A percentile compares a stretch with the other conserved stretches of the same genome.
These are phyloP conservation scores for Sphenopsis melanotis DNA, from an alignment of 2,797 vertebrate genomes.

Conservation along the genomic window DNA sequence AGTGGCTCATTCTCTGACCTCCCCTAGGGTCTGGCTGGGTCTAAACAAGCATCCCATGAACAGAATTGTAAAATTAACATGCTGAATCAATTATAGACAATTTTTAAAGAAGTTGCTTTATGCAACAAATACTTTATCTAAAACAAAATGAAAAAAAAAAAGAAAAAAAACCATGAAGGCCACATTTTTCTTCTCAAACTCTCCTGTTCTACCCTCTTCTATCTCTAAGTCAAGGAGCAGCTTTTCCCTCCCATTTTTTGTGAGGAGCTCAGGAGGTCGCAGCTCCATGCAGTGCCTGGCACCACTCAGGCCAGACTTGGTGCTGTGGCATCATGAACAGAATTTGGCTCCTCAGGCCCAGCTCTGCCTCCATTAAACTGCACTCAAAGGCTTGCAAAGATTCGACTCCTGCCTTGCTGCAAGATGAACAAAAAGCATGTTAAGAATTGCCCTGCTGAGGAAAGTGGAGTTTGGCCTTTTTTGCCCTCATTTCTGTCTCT, in stretches of 20 bases:
- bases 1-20: neutral
- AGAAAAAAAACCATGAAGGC: neutral
- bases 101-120: neutral
- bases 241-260: fast-evolving
- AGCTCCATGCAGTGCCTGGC: neutral
- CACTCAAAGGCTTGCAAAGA: neutral
- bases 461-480: neutral
- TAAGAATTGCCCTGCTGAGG: neutral
- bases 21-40: neutral
- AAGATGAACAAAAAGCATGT: neutral
- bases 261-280: neutral
- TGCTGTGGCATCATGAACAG: neutral
- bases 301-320: neutral
- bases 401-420: neutral
- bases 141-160: neutral
- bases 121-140: neutral
- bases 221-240: neutral
- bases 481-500: neutral
- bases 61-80: neutral
- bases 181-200: neutral
- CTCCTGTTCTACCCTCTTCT: neutral
- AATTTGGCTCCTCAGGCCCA: neutral
- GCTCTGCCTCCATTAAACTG: neutral
- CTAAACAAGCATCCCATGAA: neutral
- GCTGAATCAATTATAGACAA: neutral